phyloP scores from a whole-genome alignment of 2,888 invertebrate species.

The Syrphus vitripennis region DNA sequence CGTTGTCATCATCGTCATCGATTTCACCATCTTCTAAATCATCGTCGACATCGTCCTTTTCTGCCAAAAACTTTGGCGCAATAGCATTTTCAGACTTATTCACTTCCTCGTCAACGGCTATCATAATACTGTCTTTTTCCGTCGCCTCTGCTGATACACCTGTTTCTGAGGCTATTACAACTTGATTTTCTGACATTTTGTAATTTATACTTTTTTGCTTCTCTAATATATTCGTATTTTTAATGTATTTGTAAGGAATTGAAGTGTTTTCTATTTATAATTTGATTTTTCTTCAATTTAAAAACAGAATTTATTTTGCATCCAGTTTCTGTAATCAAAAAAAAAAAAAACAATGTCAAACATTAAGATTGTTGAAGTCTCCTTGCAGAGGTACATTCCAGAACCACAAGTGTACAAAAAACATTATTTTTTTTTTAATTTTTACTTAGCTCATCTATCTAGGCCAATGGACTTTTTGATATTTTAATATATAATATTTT shows the following conservation, averaged over 20 bases:
- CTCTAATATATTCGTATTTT: not conserved
- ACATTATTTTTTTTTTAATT: too few relatives aligned
- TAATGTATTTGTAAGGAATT: too few relatives aligned
- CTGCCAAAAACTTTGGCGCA: not conserved
- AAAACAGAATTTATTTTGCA: not conserved
- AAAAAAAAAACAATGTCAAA: too few relatives aligned
- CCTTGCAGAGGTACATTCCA: too few relatives aligned
- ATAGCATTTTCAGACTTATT: slow-evolving; percentile 25
- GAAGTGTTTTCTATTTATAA: not conserved
- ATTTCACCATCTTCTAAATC: slow-evolving; percentile 95
- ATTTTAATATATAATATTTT: too few relatives aligned
- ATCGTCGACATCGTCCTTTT: slow-evolving; percentile 78
- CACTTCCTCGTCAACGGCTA: not conserved
- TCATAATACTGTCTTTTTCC: slow-evolving; percentile 13
- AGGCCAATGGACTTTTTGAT: too few relatives aligned
- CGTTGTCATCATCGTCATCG: slow-evolving; percentile 83
- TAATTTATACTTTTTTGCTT: not conserved
- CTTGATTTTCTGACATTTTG: slow-evolving; percentile 51
- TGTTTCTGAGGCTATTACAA: not conserved
- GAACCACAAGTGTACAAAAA: too few relatives aligned
- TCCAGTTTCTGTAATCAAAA: slow-evolving; percentile 20
- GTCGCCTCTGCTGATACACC: not conserved
- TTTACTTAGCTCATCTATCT: too few relatives aligned
- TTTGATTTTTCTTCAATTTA: not conserved
- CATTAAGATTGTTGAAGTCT: too few relatives aligned